Conservation (phyloP, 1,140 invertebrate genomes). For the Colletes gigas region DNA sequence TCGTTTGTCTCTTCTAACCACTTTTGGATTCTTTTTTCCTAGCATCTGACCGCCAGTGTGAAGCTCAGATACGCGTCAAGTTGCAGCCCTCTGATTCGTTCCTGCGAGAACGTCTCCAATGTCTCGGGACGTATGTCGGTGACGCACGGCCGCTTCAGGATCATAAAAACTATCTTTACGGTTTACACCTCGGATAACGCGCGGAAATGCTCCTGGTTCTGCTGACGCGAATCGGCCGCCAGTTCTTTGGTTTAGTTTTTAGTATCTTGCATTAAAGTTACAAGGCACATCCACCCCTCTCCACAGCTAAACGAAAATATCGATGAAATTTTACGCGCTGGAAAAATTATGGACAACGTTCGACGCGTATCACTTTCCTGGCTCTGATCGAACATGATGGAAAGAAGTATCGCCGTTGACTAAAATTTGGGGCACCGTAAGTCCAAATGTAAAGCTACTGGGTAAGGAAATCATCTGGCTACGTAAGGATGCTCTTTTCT, state of each 20-base stretch:
- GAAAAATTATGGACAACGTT: too few species aligned
- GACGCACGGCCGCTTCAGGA: conserved; percentile 29
- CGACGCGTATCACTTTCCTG: too few species aligned
- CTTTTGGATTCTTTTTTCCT: conserved; percentile 8
- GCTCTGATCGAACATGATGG: too few species aligned
- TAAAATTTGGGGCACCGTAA: too few species aligned
- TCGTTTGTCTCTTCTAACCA: background rate
- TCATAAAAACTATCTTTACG: conserved; percentile 63
- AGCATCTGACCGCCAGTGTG: background rate
- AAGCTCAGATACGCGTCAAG: conserved; percentile 7
- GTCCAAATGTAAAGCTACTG: too few species aligned
- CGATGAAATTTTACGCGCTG: too few species aligned
- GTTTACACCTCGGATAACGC: conserved; percentile 40
- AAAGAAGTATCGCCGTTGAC: too few species aligned
- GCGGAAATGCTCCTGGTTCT: background rate
- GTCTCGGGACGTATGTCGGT: conserved; percentile 31
- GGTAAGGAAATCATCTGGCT: too few species aligned
- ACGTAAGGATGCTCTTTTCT: too few species aligned
- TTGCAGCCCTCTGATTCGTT: conserved; percentile 2
- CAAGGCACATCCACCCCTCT: background rate
- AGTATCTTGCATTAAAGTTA: background rate
- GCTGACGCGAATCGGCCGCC: conserved; percentile 1
- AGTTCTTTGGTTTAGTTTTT: background rate
- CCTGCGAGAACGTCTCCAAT: background rate
- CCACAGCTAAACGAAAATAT: too few species aligned